Evolutionary conservation across 2,888 invertebrate genomes (phyloP), one percentile per base, ranked within the genome.

Genomic region (Toxonevra muliebris): DNA sequence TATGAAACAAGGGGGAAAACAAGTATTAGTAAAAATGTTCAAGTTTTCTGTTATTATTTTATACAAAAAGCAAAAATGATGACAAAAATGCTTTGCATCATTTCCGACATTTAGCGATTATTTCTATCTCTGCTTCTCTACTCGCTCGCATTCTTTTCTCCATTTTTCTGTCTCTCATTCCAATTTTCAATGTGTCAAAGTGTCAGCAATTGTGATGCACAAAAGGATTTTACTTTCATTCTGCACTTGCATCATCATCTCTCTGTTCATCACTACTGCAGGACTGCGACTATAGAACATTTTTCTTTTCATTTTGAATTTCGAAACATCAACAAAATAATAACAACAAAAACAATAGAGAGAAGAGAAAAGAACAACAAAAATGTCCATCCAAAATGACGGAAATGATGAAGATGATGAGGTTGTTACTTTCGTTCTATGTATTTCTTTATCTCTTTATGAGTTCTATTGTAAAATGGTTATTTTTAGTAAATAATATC

Each of bases 181-280:
- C 76, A 80, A 79, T 81, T 78, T 80, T 76, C 75, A 79, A 80
- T 75, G 76, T 80, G 81, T 81, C 81, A 82, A 82, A 79, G 77
- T 82, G 81, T 76, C 79, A 76, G 69, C 74, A 42, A 65, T n/a
- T 13, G 17, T 30, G 52, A 9, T 45, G 61, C 53, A 45, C 55
- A 54, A 69, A 59, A 59, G 12, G 53, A 50, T 65, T 62, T 15
- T 57, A 60, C 52, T 30, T 52, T 65, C 20, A 8, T 54, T 58
- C 55, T 64, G 8, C 41, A 42, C 30, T 68, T 19, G 43, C 43
- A 13, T 57, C 65, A 59, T 65, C 61, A 68, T 61, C 71, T 70
- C 55, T 67, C 68, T n/a, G n/a, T n/a, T n/a, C n/a, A n/a, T n/a
- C n/a, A n/a, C n/a, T n/a, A n/a, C n/a, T n/a, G n/a, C n/a, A n/a